Evolutionary conservation across 1,140 invertebrate genomes (phyloP).

Genomic region (Bicyclus anynana): DNA sequence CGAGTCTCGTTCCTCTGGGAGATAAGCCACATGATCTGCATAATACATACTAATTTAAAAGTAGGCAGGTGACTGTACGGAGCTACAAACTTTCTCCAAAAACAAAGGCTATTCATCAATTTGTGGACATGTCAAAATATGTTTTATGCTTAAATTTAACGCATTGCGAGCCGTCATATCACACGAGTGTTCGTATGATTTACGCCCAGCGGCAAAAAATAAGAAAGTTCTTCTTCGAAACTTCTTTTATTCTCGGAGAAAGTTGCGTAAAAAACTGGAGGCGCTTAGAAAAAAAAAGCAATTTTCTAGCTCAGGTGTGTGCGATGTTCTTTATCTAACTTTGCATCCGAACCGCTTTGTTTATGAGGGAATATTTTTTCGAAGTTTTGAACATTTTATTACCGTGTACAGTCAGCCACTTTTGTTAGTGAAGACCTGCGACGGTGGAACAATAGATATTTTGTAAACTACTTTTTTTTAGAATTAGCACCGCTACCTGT

Average conservation of each 20-base stretch:
- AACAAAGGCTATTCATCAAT: conserved; percentile 8
- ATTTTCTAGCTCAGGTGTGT: conserved; percentile 77
- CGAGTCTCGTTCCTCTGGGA: conserved; percentile 1
- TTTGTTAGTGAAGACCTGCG: conserved; percentile 57
- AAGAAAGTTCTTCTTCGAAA: conserved; percentile 70
- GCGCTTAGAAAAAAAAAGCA: conserved; percentile 77
- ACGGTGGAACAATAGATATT: conserved; percentile 59
- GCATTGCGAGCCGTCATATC: conserved; percentile 54
- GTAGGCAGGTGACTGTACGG: neutral
- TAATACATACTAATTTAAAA: neutral
- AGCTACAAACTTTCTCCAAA: conserved; percentile 2
- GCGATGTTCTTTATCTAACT: conserved; percentile 77
- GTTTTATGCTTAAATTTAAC: conserved; percentile 45
- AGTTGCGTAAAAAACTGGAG: conserved; percentile 75
- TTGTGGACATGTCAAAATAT: conserved; percentile 54
- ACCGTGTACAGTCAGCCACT: conserved; percentile 61
- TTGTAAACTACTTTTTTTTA: conserved; percentile 60
- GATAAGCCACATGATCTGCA: conserved; percentile 7
- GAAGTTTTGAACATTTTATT: conserved; percentile 76
- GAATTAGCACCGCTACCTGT: conserved; percentile 61
- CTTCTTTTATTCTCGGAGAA: conserved; percentile 75
- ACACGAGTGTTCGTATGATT: conserved; percentile 55
- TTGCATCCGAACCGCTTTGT: conserved; percentile 75
- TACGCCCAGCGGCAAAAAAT: conserved; percentile 51
- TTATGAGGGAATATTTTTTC: conserved; percentile 74